These are phyloP conservation scores for Selene dorsalis DNA, from an alignment of 2,797 vertebrate genomes.

Conservation along the genomic window DNA sequence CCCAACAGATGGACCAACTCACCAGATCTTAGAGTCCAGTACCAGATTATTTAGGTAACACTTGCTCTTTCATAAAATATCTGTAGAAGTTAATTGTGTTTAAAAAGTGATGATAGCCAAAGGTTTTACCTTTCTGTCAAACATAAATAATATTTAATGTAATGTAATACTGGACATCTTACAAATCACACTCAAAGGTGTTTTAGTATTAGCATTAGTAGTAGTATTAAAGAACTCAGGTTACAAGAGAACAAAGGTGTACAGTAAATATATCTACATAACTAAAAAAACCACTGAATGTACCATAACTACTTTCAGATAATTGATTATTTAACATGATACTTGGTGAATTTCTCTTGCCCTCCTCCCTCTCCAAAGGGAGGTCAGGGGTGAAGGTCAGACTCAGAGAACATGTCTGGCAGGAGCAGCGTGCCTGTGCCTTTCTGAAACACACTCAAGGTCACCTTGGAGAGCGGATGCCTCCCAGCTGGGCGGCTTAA, in stretches of 20 bases:
- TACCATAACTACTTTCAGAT: not conserved
- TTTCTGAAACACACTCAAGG: slow-evolving; percentile 35
- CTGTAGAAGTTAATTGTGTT: not conserved
- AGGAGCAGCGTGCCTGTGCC: not conserved
- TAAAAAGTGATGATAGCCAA: not conserved
- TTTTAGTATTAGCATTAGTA: too few species aligned
- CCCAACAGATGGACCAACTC: not conserved
- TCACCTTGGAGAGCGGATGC: slow-evolving; percentile 14
- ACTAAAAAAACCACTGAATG: not conserved
- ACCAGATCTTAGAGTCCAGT: not conserved
- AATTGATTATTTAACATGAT: not conserved
- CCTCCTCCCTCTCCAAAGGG: not conserved
- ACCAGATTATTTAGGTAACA: not conserved
- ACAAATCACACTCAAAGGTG: too few species aligned
- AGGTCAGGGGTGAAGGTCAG: slow-evolving; percentile 8
- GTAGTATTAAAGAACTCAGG: too few species aligned
- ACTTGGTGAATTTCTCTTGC: not conserved
- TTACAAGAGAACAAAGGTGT: not conserved
- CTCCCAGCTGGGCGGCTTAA: slow-evolving; percentile 17
- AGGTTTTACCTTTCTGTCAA: not conserved
- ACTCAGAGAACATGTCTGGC: not conserved
- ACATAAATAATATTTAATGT: too few species aligned
- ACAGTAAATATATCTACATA: not conserved
- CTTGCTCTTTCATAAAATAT: not conserved
- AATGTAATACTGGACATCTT: too few species aligned